Base-by-base conservation (phyloP, 2,113 vertebrate species). In the Pseudopodoces humilis region DNA sequence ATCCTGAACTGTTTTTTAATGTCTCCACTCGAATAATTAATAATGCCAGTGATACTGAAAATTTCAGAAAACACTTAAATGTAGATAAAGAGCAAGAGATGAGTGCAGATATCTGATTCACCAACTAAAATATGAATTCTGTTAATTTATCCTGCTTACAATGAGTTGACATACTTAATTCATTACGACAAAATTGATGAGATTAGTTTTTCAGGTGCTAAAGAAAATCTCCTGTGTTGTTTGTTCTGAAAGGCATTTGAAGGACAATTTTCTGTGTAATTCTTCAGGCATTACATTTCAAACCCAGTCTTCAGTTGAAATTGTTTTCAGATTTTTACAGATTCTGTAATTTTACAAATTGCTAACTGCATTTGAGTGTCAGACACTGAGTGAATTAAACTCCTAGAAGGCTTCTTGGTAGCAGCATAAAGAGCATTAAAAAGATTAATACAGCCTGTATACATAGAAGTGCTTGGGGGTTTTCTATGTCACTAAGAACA, bases 281-380 rank as follows among this genome's bases (percentile, higher is more conserved):
- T 91, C 52, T 75, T 58, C 92, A 89, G 85, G 52, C 78, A 69
- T 44, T 90, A 50, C 63, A 63, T 81, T 92, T 95, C 41, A 85
- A 83, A 95, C 47, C 20, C 78, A 78, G 23, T 85, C 63, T 87
- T 90, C 25, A 68, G 55, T 37, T 95, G 77, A 95, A 72, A 68
- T 85, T 53, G 10, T 83, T 75, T 83, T 94, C 81, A 50, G 80
- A 63, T 82, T 87, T 95, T 86, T 92, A 84, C 28, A 83, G 53
- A 59, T 92, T 92, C 31, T 89, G 4, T 83, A 76, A 76, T 89
- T 96, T 90, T 94, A 90, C 41, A 90, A 46, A 75, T 94, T 30
- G 20, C 59, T 94, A 88, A 95, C 97, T 97, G 71, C 91, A 63
- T 94, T 84, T 89, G 59, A 69, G 35, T 96, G 90, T 86, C 79